Conservation (phyloP, 37 sponge, comb jelly and placozoan genomes). For the Mnemiopsis leidyi region DNA sequence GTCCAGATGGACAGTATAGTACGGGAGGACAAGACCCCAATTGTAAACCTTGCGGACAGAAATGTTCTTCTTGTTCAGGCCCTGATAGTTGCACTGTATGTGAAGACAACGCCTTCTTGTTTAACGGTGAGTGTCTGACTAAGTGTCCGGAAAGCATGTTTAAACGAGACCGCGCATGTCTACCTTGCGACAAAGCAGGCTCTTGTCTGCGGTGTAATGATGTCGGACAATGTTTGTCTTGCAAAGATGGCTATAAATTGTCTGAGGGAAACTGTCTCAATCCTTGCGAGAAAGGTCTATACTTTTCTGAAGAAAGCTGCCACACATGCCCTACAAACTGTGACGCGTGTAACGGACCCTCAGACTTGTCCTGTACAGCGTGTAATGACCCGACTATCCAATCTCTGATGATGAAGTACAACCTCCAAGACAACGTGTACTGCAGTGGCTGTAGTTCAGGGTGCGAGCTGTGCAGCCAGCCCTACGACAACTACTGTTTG, state of each 20-base stretch:
- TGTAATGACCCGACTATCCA: conserved; percentile 33
- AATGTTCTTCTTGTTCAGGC: not conserved
- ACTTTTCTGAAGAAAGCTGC: not conserved
- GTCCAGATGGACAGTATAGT: not conserved
- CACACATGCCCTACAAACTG: not conserved
- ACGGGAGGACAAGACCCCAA: not conserved
- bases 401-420: not conserved
- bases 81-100: not conserved
- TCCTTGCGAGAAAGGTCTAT: not conserved
- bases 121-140: conserved; percentile 33
- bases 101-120: not conserved
- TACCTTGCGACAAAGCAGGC: not conserved
- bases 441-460: conserved; percentile 43
- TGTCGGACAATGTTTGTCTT: not conserved
- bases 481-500: conserved; percentile 51
- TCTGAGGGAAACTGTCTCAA: not conserved
- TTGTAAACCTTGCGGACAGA: not conserved
- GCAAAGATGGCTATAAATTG: not conserved
- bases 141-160: conserved; percentile 20
- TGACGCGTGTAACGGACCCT: conserved; percentile 7
- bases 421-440: not conserved
- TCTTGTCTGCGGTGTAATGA: conserved; percentile 14
- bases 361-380: not conserved
- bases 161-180: not conserved
- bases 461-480: conserved; percentile 20